phyloP scores from a whole-genome alignment of 2,888 invertebrate species.

The Thalpophila matura region DNA sequence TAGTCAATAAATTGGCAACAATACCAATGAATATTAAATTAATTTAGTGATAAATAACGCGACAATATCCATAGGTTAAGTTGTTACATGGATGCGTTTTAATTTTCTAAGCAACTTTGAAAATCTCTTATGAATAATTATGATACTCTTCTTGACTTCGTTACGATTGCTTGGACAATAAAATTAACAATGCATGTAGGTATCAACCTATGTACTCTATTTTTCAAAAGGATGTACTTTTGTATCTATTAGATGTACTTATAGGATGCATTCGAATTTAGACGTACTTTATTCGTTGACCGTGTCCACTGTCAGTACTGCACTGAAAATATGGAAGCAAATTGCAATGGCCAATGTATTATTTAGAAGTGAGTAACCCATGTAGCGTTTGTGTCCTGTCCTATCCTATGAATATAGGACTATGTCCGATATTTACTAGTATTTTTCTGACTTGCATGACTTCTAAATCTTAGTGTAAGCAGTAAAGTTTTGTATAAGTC shows the following conservation, averaged over 20 bases:
- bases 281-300: conserved; percentile 8
- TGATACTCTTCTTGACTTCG: conserved; percentile 28
- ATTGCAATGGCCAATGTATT: background rate
- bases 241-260: conserved; percentile 42
- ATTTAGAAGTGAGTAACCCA: conserved; percentile 35
- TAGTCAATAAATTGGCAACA: conserved; percentile 43
- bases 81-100: conserved; percentile 69
- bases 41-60: conserved; percentile 84
- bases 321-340: background rate
- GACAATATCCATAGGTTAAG: conserved; percentile 89
- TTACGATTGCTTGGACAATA: conserved; percentile 57
- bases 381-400: conserved; percentile 24
- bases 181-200: conserved; percentile 42
- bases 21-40: conserved; percentile 58
- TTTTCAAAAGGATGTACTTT: conserved; percentile 59
- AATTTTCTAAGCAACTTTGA: conserved; percentile 59
- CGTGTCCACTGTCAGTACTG: background rate
- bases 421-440: conserved; percentile 29
- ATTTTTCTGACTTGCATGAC: conserved; percentile 31
- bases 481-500: conserved; percentile 34
- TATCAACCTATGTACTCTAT: conserved; percentile 46
- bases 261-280: conserved; percentile 53
- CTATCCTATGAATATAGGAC: conserved; percentile 11
- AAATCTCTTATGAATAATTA: conserved; percentile 52
- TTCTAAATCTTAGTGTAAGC: conserved; percentile 34